Evolutionary conservation across 1,140 invertebrate genomes (phyloP), one percentile per base, ranked within the genome.

Genomic region (Anadara kagoshimensis): DNA sequence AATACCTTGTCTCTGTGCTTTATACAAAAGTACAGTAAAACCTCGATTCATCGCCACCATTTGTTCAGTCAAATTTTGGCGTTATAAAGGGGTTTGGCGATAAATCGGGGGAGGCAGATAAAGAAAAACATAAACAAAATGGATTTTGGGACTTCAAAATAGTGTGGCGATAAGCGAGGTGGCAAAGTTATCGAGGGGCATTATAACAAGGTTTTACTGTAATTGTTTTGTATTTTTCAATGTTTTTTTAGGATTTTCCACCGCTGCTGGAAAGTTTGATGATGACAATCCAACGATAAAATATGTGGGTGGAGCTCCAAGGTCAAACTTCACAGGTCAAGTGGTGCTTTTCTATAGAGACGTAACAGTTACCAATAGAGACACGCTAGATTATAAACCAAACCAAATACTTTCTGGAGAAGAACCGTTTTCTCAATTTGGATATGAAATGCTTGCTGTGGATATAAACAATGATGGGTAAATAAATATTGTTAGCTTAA

Each of bases 391-490:
- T 36, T 82, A 78, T 65, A 63, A 64, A 22, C 26, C 68, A 22
- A 73, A 68, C 16, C 77, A 79, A 49, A 81, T 80, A 18, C 58
- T 84, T 45, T 44, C 36, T 58, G 83, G 85, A 12, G 64, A 73
- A 57, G 96, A 98, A 90, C 93, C 98, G 82, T 98, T 97, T 20
- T 93, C 95, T 4, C 98, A 98, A 84, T 99, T 98, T 87, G 98
- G 97, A 12, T 98, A 98, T 86, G 92, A 95, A 4, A 79, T 99
- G 26, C 93, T 94, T 22, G 92, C 94, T 7, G 92, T 93, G 43
- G 97, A 99, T 86, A 92, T 99, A 24, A 96, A 99, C 87, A 95
- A 95, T 16, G 98, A 99, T 89, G 93, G 93, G 49, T 90, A 80
- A 65, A 83, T 81, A 63, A 63, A 44, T 70, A 66, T n/a, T 45